These are phyloP conservation scores for Rhynchopsitta pachyrhyncha DNA, from an alignment of 2,113 vertebrate species.

Conservation along the genomic window DNA sequence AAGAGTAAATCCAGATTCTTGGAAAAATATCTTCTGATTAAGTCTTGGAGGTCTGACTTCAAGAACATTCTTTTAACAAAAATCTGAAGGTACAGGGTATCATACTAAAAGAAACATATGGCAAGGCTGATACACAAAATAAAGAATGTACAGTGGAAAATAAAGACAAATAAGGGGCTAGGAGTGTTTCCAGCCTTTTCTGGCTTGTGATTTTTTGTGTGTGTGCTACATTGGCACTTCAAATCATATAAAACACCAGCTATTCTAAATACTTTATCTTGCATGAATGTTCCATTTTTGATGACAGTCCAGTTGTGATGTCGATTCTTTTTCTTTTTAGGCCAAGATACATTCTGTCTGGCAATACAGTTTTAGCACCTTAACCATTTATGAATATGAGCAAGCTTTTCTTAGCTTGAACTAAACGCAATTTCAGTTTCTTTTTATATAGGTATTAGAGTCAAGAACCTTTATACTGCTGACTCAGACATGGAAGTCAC, in stretches of 20 bases:
- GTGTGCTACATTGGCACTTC: background rate
- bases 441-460: background rate
- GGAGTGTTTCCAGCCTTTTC: background rate
- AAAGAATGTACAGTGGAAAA: background rate
- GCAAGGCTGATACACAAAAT: background rate
- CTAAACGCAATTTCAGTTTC: background rate
- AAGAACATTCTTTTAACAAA: background rate
- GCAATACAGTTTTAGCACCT: background rate
- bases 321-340: background rate
- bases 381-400: background rate
- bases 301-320: background rate
- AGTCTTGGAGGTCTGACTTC: background rate
- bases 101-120: background rate
- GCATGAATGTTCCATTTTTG: background rate
- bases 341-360: background rate
- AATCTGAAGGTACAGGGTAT: background rate
- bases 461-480: background rate
- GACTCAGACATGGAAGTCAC: background rate
- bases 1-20: background rate
- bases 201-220: background rate
- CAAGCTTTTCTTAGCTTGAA: background rate
- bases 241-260: background rate
- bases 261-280: background rate
- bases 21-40: background rate
- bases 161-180: background rate